Percentiles rank a stretch among this genome's conserved stretches.
Evolutionary conservation across 2,113 vertebrate genomes (phyloP).

Genomic region (Catharus minimus): DNA sequence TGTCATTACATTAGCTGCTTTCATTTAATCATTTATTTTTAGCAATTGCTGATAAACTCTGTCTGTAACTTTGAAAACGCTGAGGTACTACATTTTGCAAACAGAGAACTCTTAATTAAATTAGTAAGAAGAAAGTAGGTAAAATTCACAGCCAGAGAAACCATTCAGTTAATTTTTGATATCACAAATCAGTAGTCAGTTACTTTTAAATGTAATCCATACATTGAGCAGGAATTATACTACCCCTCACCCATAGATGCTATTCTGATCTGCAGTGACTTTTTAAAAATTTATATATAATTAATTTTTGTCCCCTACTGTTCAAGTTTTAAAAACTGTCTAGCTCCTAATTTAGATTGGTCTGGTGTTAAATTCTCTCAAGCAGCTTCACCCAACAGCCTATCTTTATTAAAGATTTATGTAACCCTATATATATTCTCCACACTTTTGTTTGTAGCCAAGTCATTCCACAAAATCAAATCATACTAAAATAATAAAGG

Average conservation of each 20-base stretch:
- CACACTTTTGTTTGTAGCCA: neutral
- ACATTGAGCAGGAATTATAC: neutral
- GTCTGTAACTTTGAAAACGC: neutral
- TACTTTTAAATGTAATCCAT: neutral
- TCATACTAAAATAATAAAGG: neutral
- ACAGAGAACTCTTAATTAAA: neutral
- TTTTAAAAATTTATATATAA: neutral
- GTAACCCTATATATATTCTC: neutral
- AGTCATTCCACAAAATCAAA: slow-evolving; percentile 12
- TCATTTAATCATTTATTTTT: neutral
- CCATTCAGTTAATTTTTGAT: neutral
- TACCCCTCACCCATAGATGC: neutral
- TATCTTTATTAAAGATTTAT: neutral
- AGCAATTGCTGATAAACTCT: neutral
- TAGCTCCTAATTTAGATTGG: neutral
- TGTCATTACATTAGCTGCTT: neutral
- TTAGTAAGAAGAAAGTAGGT: neutral
- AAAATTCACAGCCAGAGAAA: neutral
- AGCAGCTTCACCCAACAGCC: neutral
- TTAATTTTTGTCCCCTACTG: neutral
- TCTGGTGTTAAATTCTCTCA: neutral
- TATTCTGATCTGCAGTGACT: neutral
- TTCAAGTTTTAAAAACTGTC: neutral
- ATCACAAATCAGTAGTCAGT: neutral
- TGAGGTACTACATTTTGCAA: neutral